These are phyloP conservation scores for Ifrita kowaldi DNA, from an alignment of 2,113 vertebrate genomes.

Conservation along the genomic window DNA sequence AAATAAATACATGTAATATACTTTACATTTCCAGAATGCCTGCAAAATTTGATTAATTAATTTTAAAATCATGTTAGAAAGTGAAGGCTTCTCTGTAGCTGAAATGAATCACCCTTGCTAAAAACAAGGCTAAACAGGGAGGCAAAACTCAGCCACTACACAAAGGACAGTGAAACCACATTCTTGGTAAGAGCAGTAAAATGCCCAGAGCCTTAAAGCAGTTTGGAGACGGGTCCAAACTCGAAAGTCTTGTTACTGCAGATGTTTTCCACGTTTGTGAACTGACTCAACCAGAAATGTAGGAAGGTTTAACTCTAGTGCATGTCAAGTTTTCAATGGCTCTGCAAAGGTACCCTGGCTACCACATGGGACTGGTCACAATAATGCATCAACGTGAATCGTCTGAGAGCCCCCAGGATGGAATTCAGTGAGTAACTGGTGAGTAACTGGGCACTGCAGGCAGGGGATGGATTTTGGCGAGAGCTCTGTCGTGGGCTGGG, in stretches of 20 bases:
- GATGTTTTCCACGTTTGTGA: neutral
- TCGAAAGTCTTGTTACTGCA: rapidly evolving
- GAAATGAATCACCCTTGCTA: neutral
- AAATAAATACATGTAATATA: neutral
- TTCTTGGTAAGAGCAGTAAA: neutral
- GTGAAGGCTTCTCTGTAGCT: neutral
- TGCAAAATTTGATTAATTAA: neutral
- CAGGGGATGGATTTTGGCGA: neutral
- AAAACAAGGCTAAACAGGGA: neutral
- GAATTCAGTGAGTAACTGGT: neutral
- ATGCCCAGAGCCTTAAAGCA: neutral
- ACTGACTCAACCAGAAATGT: neutral
- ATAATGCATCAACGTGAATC: neutral
- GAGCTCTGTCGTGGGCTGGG: neutral
- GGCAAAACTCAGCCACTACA: neutral
- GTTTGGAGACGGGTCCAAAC: neutral
- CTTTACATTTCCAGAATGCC: neutral
- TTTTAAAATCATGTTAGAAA: neutral
- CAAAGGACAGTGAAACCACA: neutral
- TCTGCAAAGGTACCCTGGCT: neutral
- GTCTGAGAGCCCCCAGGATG: neutral
- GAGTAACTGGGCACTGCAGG: neutral
- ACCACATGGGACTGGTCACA: neutral
- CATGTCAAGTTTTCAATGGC: neutral
- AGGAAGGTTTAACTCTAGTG: neutral